phyloP scores from a whole-genome alignment of 2,797 vertebrate genomes.

The Sparidentex hasta region DNA sequence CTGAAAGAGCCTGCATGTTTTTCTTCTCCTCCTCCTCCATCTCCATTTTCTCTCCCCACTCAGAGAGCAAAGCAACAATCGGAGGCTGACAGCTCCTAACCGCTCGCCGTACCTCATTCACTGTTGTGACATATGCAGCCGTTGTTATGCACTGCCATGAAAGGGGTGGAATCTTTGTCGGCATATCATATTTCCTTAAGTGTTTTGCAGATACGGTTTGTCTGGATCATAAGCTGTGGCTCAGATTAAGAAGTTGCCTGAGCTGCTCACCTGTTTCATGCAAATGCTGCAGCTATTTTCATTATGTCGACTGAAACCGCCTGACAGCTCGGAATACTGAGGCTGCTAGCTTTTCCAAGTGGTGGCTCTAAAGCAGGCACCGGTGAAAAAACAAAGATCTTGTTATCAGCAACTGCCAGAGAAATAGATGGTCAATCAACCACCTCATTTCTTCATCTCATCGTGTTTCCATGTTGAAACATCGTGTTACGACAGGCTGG shows the following conservation, averaged over 20 bases:
- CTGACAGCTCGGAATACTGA: slow-evolving; percentile 48
- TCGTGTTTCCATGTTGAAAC: slow-evolving; percentile 52
- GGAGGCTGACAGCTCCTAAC: slow-evolving; percentile 77
- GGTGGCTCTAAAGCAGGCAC: slow-evolving; percentile 21
- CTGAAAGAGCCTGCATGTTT: slow-evolving; percentile 85
- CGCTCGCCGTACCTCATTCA: slow-evolving; percentile 73
- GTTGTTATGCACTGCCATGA: slow-evolving; percentile 69
- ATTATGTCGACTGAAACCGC: slow-evolving; percentile 39
- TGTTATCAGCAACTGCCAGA: slow-evolving; percentile 32
- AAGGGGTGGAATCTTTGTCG: slow-evolving; percentile 62
- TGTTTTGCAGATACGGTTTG: slow-evolving; percentile 56
- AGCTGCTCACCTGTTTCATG: slow-evolving; percentile 56
- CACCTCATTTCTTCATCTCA: slow-evolving; percentile 38
- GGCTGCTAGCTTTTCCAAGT: slow-evolving; percentile 25
- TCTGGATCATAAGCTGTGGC: slow-evolving; percentile 35
- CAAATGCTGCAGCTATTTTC: slow-evolving; percentile 49
- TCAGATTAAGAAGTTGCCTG: slow-evolving; percentile 25
- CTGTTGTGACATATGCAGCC: slow-evolving; percentile 81
- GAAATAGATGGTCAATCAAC: slow-evolving; percentile 45
- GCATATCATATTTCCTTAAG: slow-evolving; percentile 72
- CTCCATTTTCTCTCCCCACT: slow-evolving; percentile 75
- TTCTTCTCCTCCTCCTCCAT: slow-evolving; percentile 74
- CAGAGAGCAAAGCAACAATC: slow-evolving; percentile 80
- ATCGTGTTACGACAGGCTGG: slow-evolving; percentile 46
- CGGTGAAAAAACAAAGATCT: slow-evolving; percentile 43